Evolutionary conservation across 1,140 invertebrate species (phyloP).

Genomic region (Spodoptera frugiperda): DNA sequence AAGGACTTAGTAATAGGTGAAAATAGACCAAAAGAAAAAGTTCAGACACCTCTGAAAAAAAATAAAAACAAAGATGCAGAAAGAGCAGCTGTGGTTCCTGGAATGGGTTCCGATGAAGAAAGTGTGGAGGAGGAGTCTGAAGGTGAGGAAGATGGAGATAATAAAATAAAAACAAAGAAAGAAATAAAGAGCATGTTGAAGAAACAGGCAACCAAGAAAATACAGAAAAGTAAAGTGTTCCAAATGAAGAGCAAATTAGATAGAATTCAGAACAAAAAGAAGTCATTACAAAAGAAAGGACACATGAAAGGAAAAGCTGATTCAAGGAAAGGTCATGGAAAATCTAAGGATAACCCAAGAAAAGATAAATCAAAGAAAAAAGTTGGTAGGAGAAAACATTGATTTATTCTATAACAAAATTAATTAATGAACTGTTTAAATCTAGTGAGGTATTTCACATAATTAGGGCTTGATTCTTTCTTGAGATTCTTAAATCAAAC

Average conservation of each 20-base stretch:
- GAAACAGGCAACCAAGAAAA: slow-evolving; percentile 88
- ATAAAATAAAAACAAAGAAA: slow-evolving; percentile 86
- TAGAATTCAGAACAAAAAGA: slow-evolving; percentile 87
- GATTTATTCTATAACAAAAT: slow-evolving; percentile 50
- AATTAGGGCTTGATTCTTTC: background rate
- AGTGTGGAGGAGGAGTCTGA: slow-evolving; percentile 78
- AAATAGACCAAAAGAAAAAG: slow-evolving; percentile 86
- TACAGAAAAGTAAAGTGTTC: slow-evolving; percentile 91
- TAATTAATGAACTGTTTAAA: background rate
- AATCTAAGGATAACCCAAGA: slow-evolving; percentile 28
- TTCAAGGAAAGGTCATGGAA: slow-evolving; percentile 64
- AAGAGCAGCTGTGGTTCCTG: slow-evolving; percentile 68
- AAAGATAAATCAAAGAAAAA: slow-evolving; percentile 82
- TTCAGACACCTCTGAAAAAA: slow-evolving; percentile 48
- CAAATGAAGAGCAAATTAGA: slow-evolving; percentile 90
- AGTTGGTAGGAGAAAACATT: slow-evolving; percentile 73
- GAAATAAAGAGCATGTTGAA: slow-evolving; percentile 89
- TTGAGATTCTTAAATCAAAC: background rate
- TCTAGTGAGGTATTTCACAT: slow-evolving; percentile 12
- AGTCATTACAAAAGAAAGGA: slow-evolving; percentile 80
- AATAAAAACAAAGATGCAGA: slow-evolving; percentile 51
- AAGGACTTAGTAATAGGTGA: slow-evolving; percentile 90
- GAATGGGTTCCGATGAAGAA: slow-evolving; percentile 80
- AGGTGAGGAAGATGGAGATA: slow-evolving; percentile 72
- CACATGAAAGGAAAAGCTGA: slow-evolving; percentile 70